Base-by-base conservation (phyloP, 30 jellyfish, hydroid and myxozoan species). In the Aurelia aurita region DNA sequence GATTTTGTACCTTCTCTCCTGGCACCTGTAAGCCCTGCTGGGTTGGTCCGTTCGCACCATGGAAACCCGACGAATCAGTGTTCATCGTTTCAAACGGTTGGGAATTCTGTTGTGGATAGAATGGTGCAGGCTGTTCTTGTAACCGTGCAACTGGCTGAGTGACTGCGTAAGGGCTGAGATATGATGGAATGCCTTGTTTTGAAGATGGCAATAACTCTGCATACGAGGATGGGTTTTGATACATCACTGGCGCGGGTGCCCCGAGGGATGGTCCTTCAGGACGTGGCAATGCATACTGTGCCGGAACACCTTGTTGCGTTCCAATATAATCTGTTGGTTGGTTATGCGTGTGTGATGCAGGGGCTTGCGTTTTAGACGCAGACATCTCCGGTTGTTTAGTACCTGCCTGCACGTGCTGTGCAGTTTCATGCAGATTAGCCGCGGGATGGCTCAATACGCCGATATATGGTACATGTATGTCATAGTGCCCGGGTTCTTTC, bases 81-180 rank as follows among this genome's bases (percentile, higher is more conserved):
- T 83, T 53, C 93, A 83, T 83, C 16, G 93, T 72, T 55, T 83
- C 74, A 45, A 83, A 69, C 22, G 93, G 93, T 14, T 68, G 80
- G 14, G 93, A 43, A 23, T 32, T 39, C 49, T 70, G 74, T 26
- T 64, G 67, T 46, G 32, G 84, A 65, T 62, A 27, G 66, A 61
- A 83, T n/a, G 67, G 68, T 34, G 35, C 61, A 53, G 59, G 19
- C 45, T 46, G 75, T 45, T 19, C 29, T 21, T 74, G 86, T 49
- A 74, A 59, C 34, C 70, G 89, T 20, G 82, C 64, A 46, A 58
- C 64, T 19, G 90, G 74, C 29, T 62, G 89, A 16, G 45, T 35
- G 22, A 26, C 69, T 22, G 29, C 53, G 74, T 65, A 67, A 7
- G 82, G 74, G 2, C 74, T 51, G 26, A 58, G 63, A 49, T 28